Evolutionary conservation across 2,113 vertebrate genomes (phyloP).

Genomic region (Actenoides lindsayi): DNA sequence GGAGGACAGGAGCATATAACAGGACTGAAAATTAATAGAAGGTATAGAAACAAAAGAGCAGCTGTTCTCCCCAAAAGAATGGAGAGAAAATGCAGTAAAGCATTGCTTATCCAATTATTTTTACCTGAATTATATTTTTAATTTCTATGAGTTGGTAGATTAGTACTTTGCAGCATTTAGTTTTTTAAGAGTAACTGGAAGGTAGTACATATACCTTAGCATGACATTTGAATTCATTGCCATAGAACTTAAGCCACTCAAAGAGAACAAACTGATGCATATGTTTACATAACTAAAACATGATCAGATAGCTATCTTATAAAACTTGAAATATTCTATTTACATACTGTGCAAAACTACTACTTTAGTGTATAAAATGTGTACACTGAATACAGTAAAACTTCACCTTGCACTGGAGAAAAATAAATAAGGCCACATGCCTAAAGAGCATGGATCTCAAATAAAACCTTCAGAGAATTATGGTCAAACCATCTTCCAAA

Average conservation of each 20-base stretch:
- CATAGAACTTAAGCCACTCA: background rate
- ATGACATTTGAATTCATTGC: slow-evolving; percentile 31
- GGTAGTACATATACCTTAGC: background rate
- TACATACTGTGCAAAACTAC: background rate
- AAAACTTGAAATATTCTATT: background rate
- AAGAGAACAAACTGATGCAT: background rate
- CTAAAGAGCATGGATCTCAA: background rate
- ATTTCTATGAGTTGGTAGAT: background rate
- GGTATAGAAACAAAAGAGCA: background rate
- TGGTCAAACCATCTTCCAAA: background rate
- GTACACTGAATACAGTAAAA: background rate
- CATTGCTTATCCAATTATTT: background rate
- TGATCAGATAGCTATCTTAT: background rate
- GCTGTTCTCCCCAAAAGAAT: background rate
- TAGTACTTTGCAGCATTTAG: background rate
- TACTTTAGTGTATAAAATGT: background rate
- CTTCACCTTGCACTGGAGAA: background rate
- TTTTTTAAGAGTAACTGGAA: background rate
- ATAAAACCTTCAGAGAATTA: background rate
- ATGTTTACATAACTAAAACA: background rate
- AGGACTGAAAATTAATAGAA: background rate
- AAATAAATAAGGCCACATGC: background rate
- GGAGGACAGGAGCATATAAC: background rate
- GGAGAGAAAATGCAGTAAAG: background rate
- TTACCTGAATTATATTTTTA: background rate